A percentile compares a stretch with the other conserved stretches of the same genome.
Conservation (phyloP, 1,140 invertebrate genomes). For the Drosophila pruinosa region DNA sequence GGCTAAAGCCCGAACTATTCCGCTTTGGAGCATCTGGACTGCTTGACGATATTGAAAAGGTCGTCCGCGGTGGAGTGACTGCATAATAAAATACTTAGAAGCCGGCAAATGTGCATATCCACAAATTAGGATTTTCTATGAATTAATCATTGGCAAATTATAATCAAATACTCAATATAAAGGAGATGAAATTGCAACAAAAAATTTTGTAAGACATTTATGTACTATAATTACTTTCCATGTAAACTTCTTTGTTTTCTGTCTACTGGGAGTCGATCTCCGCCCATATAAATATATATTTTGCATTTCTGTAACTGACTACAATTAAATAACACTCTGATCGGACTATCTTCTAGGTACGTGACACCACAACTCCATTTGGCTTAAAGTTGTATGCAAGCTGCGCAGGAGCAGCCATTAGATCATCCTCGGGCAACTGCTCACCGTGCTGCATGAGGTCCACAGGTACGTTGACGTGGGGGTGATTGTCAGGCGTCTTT, state of each 20-base stretch:
- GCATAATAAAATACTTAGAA: neutral
- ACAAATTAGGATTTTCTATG: neutral
- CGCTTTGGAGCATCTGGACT: conserved; percentile 97
- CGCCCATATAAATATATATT: conserved; percentile 47
- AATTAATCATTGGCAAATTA: neutral
- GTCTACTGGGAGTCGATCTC: conserved; percentile 8
- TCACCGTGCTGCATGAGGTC: conserved; percentile 68
- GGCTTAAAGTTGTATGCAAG: conserved; percentile 51
- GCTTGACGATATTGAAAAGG: conserved; percentile 88
- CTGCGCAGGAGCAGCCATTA: conserved; percentile 70
- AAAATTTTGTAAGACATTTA: neutral
- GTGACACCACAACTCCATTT: too few relatives aligned
- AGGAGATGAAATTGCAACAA: too few relatives aligned
- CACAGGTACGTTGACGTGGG: conserved; percentile 21
- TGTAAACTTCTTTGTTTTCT: neutral
- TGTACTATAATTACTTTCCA: neutral
- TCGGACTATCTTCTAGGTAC: conserved; percentile 6
- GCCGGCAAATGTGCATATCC: neutral
- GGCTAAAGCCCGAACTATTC: conserved; percentile 93
- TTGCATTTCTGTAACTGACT: conserved; percentile 62
- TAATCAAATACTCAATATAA: conserved; percentile 14
- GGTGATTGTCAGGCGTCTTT: conserved; percentile 75
- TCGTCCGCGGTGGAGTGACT: conserved; percentile 57
- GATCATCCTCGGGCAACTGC: conserved; percentile 67
- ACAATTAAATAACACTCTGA: conserved; percentile 56